phyloP scores from a whole-genome alignment of 2,888 invertebrate genomes.

The Desoria tigrina region DNA sequence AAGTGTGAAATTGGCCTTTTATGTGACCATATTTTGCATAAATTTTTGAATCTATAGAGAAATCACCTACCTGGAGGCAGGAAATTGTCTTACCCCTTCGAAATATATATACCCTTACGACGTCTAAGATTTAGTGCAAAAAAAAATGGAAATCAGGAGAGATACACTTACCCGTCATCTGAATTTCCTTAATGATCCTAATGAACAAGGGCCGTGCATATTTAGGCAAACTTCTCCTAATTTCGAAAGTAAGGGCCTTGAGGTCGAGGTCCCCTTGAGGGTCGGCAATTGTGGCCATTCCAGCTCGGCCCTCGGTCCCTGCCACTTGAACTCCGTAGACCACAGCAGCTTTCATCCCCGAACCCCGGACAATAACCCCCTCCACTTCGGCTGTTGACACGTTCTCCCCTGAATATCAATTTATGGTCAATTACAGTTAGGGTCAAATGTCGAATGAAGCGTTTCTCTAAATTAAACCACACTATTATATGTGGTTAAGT shows the following conservation, averaged over 20 bases:
- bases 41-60: too few species aligned
- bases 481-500: not conserved
- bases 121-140: too few species aligned
- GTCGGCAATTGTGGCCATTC: constrained; percentile 89
- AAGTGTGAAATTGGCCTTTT: too few species aligned
- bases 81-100: too few species aligned
- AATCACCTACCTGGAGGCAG: too few species aligned
- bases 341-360: constrained; percentile 80
- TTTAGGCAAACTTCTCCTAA: constrained; percentile 72
- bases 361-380: constrained; percentile 79
- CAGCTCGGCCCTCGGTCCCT: constrained; percentile 80
- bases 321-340: constrained; percentile 92
- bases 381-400: constrained; percentile 98
- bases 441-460: not conserved
- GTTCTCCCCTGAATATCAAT: constrained; percentile 80
- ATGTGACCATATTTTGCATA: too few species aligned
- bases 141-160: too few species aligned
- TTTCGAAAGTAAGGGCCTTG: constrained; percentile 64
- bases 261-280: constrained; percentile 65
- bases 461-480: not conserved
- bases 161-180: constrained; percentile 77
- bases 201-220: constrained; percentile 90
- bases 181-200: constrained; percentile 73
- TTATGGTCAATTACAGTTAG: not conserved
- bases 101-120: too few species aligned